Evolutionary conservation across 2,888 invertebrate genomes (phyloP).

Genomic region (Hanleya hanleyi): DNA sequence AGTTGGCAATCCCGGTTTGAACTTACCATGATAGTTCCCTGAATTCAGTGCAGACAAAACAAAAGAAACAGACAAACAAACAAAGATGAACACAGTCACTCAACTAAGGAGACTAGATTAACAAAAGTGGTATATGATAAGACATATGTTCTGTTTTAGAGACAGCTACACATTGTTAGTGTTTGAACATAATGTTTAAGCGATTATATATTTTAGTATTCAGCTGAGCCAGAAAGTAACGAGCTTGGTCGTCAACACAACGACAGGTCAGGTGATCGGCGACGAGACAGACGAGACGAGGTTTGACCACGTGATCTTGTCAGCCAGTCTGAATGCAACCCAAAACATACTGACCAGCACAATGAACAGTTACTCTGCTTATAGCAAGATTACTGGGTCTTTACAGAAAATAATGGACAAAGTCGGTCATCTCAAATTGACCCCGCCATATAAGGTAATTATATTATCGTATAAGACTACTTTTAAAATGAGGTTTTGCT

Average conservation of each 20-base stretch:
- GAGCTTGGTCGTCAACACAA: slow-evolving; percentile 12
- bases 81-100: no score
- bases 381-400: neutral
- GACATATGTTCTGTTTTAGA: no score
- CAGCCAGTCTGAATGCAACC: slow-evolving; percentile 15
- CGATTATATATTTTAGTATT: slow-evolving; percentile 15
- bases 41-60: no score
- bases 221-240: neutral
- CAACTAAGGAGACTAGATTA: no score
- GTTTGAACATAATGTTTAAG: no score
- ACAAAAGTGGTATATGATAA: no score
- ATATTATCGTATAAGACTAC: neutral
- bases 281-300: slow-evolving; percentile 5
- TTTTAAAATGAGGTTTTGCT: neutral
- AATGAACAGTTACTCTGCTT: slow-evolving; percentile 4
- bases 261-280: neutral
- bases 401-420: neutral
- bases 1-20: no score
- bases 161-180: no score
- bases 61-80: no score
- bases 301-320: slow-evolving; percentile 24
- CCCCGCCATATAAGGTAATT: slow-evolving; percentile 26
- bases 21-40: no score
- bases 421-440: slow-evolving; percentile 13
- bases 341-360: slow-evolving; percentile 19